These are phyloP conservation scores for Ceyx melanurus DNA, from an alignment of 2,113 vertebrate species.

Conservation along the genomic window DNA sequence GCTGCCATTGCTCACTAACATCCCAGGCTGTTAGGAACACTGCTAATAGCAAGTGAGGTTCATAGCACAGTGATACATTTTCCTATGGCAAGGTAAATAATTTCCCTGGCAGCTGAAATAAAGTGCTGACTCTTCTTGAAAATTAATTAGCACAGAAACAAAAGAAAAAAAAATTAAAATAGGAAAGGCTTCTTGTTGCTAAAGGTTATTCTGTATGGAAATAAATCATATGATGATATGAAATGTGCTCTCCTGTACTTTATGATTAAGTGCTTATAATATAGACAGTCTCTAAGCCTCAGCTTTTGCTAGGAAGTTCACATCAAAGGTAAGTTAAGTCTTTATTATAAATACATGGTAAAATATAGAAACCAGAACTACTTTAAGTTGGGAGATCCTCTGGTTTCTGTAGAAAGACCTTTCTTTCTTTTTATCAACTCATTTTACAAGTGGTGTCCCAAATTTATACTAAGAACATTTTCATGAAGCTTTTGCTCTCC, in stretches of 20 bases:
- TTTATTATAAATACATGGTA: conserved; percentile 37
- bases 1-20: conserved; percentile 19
- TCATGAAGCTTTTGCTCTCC: conserved; percentile 46
- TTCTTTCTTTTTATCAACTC: conserved; percentile 34
- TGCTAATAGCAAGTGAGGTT: not conserved
- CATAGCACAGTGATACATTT: not conserved
- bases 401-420: conserved; percentile 32
- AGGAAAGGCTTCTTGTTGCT: conserved; percentile 56
- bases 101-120: conserved; percentile 21
- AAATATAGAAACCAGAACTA: conserved; percentile 46
- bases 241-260: not conserved
- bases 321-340: conserved; percentile 60
- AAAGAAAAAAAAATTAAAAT: conserved; percentile 12
- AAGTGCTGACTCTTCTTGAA: conserved; percentile 46
- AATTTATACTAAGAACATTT: conserved; percentile 60
- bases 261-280: conserved; percentile 55
- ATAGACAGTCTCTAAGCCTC: conserved; percentile 30
- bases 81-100: not conserved
- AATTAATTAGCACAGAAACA: conserved; percentile 61
- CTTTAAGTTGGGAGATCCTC: conserved; percentile 24
- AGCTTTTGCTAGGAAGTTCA: conserved; percentile 57
- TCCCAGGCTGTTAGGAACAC: not conserved
- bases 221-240: conserved; percentile 45
- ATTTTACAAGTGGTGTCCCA: conserved; percentile 28
- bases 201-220: conserved; percentile 53